Evolutionary conservation across 64 coral and sea anemone species (phyloP).

Genomic region (Stichodactyla mertensii): DNA sequence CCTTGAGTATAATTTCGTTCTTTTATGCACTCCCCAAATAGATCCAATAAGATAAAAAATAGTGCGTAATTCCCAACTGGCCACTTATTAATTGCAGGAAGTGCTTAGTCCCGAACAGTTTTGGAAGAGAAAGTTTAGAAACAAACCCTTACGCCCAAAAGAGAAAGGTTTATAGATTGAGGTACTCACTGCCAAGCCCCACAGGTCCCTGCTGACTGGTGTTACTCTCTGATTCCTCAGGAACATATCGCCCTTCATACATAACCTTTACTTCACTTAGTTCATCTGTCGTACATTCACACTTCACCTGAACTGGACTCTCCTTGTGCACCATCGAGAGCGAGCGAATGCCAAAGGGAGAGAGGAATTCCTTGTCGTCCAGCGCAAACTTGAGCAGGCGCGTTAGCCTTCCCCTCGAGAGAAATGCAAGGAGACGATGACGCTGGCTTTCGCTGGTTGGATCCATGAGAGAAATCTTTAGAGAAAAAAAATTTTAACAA

Average conservation of each 20-base stretch:
- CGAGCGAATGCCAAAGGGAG: slow-evolving; percentile 76
- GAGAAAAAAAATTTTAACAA: not conserved
- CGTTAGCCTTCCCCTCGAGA: slow-evolving; percentile 35
- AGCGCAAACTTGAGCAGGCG: slow-evolving; percentile 51
- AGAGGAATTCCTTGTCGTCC: slow-evolving; percentile 80
- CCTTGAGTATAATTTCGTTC: too few species aligned
- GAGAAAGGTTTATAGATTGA: not conserved
- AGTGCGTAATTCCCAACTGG: too few species aligned
- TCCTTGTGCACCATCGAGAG: slow-evolving; percentile 73
- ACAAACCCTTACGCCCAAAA: not conserved
- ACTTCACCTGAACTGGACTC: slow-evolving; percentile 43
- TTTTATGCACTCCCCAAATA: too few species aligned
- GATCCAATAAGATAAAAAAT: too few species aligned
- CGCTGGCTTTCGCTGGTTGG: slow-evolving; percentile 28
- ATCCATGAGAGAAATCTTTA: slow-evolving; percentile 42
- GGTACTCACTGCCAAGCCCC: slow-evolving; percentile 2
- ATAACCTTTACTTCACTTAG: not conserved
- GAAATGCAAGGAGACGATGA: slow-evolving; percentile 56
- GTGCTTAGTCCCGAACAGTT: too few species aligned
- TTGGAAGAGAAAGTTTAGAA: too few species aligned
- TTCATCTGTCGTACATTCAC: not conserved
- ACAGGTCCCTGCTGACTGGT: slow-evolving; percentile 79
- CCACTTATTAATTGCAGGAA: too few species aligned
- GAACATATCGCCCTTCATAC: not conserved
- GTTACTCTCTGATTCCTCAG: slow-evolving; percentile 55